Evolutionary conservation across 2,797 vertebrate genomes (phyloP), one percentile per base, ranked within the genome.

Genomic region (Etheostoma nigrum): DNA sequence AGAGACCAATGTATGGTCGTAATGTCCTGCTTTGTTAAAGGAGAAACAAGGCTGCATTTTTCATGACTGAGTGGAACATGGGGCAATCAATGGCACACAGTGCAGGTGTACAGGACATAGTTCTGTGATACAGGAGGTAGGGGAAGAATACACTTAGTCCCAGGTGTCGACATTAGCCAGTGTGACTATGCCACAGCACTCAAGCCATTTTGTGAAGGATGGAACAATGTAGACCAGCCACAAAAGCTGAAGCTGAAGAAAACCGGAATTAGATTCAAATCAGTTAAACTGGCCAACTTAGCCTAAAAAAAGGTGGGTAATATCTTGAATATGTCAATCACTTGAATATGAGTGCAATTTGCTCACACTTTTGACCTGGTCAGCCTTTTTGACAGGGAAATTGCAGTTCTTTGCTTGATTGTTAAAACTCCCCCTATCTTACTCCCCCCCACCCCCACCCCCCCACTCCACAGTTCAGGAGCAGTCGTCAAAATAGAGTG

Each of bases 361-460:
- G 11, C 21, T 59, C 1, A 13, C 25, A 63, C 27, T 54, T 68
- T 61, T 42, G 25, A 77, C 55, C 55, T 52, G 53, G 45, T 44
- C 11, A 42, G 6, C 6, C 44, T 40, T 74, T 74, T 55, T 67
- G 52, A 79, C 19, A 44, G 64, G 44, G 27, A 79, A 79, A 73
- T 76, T 75, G 72, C 53, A 33, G 19, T 4, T 18, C 42, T 55
- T 48, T 47, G 15, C 36, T 54, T 76, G 72, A 75, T 69, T 78
- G 47, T 72, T 76, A 47, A 16, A 44, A 48, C 25, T 55, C 75
- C 14, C 16, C 61, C 33, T 25, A 9, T 19, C 30, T 48, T 44
- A 40, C 53, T 60, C 61, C 42, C 42, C 42, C 13, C 42, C 14
- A 12, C 4, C 42, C 12, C 13, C 61, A 13, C 12, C 13, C 42